These are phyloP conservation scores for Lichenostomus cassidix DNA, from an alignment of 2,113 vertebrate species.

Conservation along the genomic window DNA sequence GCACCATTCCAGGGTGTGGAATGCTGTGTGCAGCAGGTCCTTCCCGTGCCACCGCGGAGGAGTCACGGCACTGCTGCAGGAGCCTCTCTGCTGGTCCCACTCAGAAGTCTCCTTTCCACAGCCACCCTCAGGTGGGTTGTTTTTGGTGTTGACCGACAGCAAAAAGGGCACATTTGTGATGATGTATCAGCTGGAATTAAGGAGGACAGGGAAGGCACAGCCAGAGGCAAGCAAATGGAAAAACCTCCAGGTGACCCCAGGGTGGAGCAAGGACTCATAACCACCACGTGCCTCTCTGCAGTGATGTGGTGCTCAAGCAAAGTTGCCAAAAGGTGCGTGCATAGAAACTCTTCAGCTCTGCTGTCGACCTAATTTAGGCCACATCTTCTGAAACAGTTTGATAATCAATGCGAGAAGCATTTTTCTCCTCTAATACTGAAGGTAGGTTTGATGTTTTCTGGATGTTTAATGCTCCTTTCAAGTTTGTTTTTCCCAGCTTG, in stretches of 20 bases:
- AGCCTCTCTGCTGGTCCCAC: neutral
- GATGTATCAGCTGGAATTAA: conserved; percentile 9
- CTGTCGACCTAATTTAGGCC: conserved; percentile 68
- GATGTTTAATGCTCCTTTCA: conserved; percentile 21
- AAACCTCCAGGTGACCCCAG: neutral
- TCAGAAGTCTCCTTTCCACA: neutral
- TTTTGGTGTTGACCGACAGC: conserved; percentile 22
- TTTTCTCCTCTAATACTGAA: conserved; percentile 25
- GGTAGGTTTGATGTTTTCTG: conserved; percentile 8
- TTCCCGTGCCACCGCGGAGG: neutral
- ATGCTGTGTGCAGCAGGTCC: neutral
- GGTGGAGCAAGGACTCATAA: neutral
- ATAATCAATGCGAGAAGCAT: conserved; percentile 30
- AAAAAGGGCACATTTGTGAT: conserved; percentile 40
- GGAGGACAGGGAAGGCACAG: conserved; percentile 41
- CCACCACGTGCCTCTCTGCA: neutral
- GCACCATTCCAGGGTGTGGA: neutral
- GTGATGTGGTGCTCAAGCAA: conserved; percentile 2
- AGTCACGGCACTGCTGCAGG: rapidly evolving
- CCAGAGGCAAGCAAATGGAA: conserved; percentile 41
- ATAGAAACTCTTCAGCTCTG: conserved; percentile 53
- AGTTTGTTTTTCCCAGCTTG: conserved; percentile 11
- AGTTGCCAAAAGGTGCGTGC: conserved; percentile 42
- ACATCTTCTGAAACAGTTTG: conserved; percentile 30
- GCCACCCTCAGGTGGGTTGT: neutral